Conservation (phyloP, 2,797 vertebrate genomes). For the Staurois parvus region DNA sequence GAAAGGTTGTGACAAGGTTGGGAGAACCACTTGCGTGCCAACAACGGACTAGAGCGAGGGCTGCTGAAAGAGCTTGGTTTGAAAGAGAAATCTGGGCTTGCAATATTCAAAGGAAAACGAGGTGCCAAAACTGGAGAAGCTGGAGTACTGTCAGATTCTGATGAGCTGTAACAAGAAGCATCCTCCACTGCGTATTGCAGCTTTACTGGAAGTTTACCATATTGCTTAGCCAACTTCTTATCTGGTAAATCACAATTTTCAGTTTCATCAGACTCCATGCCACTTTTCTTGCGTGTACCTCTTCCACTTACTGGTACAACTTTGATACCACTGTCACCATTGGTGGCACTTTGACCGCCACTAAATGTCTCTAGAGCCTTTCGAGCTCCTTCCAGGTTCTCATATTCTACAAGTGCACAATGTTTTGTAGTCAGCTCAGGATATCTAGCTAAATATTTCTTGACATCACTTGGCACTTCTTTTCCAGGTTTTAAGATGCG, state of each 20-base stretch:
- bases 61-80: conserved; percentile 18
- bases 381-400: conserved; percentile 74
- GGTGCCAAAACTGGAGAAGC: conserved; percentile 30
- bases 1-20: conserved; percentile 38
- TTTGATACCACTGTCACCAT: conserved; percentile 50
- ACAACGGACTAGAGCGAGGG: neutral
- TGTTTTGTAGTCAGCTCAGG: conserved; percentile 74
- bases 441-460: conserved; percentile 71
- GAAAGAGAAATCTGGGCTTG: conserved; percentile 54
- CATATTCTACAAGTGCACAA: conserved; percentile 81
- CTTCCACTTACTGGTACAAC: conserved; percentile 73
- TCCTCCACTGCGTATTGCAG: conserved; percentile 50
- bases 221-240: conserved; percentile 55
- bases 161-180: conserved; percentile 66
- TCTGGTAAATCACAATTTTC: conserved; percentile 38
- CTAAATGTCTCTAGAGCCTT: conserved; percentile 72
- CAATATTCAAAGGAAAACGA: fast-evolving
- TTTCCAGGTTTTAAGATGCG: conserved; percentile 80
- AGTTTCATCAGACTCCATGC: conserved; percentile 48
- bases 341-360: conserved; percentile 34
- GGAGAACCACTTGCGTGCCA: neutral
- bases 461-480: conserved; percentile 77
- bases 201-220: fast-evolving
- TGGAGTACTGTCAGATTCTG: neutral
- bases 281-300: conserved; percentile 69